Conservation (phyloP, 1,140 invertebrate genomes). For the Neodiprion virginianus region DNA sequence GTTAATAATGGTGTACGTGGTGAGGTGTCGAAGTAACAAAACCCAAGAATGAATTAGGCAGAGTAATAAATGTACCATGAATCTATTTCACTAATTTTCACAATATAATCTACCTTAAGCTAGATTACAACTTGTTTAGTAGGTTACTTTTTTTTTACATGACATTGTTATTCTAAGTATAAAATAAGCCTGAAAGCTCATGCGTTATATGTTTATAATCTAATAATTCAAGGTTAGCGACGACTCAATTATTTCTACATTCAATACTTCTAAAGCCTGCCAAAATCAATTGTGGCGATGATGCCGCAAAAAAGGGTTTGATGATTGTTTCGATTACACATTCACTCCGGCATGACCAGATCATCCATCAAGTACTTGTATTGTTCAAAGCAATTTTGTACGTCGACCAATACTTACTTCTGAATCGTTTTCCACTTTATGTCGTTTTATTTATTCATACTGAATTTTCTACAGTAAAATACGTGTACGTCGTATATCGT, state of each 20-base stretch:
- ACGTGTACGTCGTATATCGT: too few species aligned
- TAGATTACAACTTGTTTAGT: conserved; percentile 58
- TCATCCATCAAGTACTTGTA: not conserved
- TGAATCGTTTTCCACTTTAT: not conserved
- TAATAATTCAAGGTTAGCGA: conserved; percentile 52
- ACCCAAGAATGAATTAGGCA: too few species aligned
- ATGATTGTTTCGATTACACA: not conserved
- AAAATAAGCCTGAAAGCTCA: conserved; percentile 62
- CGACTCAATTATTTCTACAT: conserved; percentile 49
- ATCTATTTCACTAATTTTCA: conserved; percentile 61
- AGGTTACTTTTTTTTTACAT: conserved; percentile 50
- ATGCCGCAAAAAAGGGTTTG: not conserved
- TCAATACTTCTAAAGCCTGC: conserved; percentile 36
- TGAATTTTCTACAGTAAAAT: not conserved
- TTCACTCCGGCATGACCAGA: not conserved
- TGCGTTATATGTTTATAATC: conserved; percentile 23
- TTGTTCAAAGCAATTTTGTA: not conserved
- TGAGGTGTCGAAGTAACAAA: too few species aligned
- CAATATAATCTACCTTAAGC: conserved; percentile 59
- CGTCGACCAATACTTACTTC: not conserved
- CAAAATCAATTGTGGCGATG: not conserved
- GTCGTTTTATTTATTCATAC: too few species aligned
- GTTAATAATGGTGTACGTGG: too few species aligned
- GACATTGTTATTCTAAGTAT: conserved; percentile 56
- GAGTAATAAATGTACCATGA: conserved; percentile 56